Conservation (phyloP, 2,113 vertebrate species). For the Ammospiza nelsoni region DNA sequence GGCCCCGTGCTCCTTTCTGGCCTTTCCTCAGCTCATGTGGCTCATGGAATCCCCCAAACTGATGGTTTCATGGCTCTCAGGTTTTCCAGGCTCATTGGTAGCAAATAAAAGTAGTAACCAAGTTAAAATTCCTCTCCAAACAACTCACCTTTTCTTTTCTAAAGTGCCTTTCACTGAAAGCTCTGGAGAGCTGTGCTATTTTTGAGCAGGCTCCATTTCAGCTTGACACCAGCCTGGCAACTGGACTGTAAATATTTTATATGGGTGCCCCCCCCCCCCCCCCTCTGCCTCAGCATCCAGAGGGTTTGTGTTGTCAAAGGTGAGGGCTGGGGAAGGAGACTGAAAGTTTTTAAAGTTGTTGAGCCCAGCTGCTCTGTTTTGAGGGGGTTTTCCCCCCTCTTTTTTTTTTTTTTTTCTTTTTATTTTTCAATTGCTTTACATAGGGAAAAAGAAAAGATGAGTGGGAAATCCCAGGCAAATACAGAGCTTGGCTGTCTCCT, state of each 20-base stretch:
- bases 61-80: neutral
- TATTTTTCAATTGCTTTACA: neutral
- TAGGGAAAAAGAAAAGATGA: neutral
- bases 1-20: neutral
- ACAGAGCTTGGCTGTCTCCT: neutral
- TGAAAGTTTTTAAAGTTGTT: neutral
- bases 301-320: neutral
- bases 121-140: slow-evolving; percentile 5
- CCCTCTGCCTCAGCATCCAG: slow-evolving; percentile 19
- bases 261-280: slow-evolving; percentile 45
- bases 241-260: slow-evolving; percentile 86
- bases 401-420: too few relatives aligned
- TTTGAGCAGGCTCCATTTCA: slow-evolving; percentile 86
- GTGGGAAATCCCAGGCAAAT: slow-evolving; percentile 10
- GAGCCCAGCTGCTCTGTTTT: neutral
- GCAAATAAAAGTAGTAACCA: slow-evolving; percentile 16
- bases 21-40: neutral
- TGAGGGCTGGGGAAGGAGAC: neutral
- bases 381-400: rapidly evolving
- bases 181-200: slow-evolving; percentile 83
- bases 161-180: slow-evolving; percentile 65
- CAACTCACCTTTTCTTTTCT: slow-evolving; percentile 53
- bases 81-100: neutral
- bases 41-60: neutral
- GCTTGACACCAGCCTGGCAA: slow-evolving; percentile 86